Conservation (phyloP, 2,113 vertebrate species). For the Nanger granti region DNA sequence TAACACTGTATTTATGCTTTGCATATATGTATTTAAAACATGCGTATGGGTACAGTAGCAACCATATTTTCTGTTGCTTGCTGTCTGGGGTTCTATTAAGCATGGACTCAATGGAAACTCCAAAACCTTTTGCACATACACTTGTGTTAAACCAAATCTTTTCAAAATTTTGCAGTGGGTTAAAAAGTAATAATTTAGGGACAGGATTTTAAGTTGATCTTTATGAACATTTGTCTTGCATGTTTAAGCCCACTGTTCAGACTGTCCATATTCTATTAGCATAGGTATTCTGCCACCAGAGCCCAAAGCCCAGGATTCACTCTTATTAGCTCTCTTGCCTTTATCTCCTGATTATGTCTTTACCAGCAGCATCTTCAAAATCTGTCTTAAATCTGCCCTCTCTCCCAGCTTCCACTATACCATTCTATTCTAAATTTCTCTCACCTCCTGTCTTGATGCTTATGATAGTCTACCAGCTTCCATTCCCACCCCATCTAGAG, state of each 20-base stretch:
- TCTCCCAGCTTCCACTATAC: neutral
- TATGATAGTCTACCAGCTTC: neutral
- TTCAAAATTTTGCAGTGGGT: neutral
- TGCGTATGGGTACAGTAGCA: neutral
- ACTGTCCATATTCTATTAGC: neutral
- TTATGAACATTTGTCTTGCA: neutral
- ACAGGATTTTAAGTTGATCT: neutral
- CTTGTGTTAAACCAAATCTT: neutral
- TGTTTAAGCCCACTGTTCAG: neutral
- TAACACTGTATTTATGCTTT: neutral
- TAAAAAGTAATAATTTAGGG: neutral
- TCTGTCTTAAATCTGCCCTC: neutral
- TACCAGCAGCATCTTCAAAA: neutral
- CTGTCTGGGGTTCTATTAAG: neutral
- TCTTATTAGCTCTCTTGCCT: neutral
- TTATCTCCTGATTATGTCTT: neutral
- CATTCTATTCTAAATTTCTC: neutral
- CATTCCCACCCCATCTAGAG: too few species aligned
- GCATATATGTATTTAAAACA: neutral
- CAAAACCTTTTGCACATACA: neutral
- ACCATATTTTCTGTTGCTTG: conserved; percentile 38
- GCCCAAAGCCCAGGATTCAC: neutral
- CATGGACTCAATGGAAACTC: neutral
- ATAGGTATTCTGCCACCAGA: neutral
- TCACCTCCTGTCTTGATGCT: neutral